phyloP scores from a whole-genome alignment of 2,113 vertebrate genomes.

The Melanerpes formicivorus region DNA sequence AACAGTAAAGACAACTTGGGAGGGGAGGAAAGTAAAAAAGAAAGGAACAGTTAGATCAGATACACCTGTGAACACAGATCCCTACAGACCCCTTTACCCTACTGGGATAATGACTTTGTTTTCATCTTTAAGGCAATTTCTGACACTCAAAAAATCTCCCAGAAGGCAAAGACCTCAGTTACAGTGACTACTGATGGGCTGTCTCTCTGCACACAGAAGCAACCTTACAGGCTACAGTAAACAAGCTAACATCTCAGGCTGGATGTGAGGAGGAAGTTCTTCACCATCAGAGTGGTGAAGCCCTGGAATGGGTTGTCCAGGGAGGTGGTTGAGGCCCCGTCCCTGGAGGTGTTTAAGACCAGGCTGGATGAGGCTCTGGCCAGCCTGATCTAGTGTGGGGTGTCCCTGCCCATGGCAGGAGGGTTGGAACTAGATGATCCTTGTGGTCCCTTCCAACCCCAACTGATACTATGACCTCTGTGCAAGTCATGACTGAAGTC shows the following conservation, averaged over 20 bases:
- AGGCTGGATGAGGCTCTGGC: no score
- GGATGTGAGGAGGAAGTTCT: no score
- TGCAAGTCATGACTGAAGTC: neutral
- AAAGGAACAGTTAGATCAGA: neutral
- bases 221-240: neutral
- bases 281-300: no score
- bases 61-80: neutral
- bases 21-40: no score
- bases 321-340: no score
- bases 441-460: no score
- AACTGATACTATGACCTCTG: neutral
- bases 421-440: no score
- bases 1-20: neutral
- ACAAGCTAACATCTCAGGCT: neutral
- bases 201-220: neutral
- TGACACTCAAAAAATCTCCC: neutral
- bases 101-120: neutral
- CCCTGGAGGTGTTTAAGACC: no score
- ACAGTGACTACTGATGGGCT: neutral
- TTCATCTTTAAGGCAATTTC: neutral
- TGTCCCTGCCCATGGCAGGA: no score
- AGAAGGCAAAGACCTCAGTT: neutral
- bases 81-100: neutral
- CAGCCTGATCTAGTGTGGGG: no score
- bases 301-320: no score